These are phyloP conservation scores for Romanogobio albipinnatus DNA, from an alignment of 2,113 vertebrate species.

Conservation along the genomic window DNA sequence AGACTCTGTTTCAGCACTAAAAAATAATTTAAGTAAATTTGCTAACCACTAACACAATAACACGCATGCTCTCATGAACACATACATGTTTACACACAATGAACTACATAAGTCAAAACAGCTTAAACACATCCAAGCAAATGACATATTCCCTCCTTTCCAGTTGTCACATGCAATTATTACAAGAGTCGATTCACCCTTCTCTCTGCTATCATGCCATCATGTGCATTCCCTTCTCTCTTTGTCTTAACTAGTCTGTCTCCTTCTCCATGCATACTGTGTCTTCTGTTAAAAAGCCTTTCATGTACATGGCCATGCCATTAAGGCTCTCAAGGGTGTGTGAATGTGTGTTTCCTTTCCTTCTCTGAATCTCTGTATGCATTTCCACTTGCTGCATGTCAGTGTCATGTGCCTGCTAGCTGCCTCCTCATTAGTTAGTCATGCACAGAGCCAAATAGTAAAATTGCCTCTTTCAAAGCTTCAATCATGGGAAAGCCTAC, in stretches of 20 bases:
- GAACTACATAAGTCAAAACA: slow-evolving; percentile 3
- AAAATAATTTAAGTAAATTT: background rate
- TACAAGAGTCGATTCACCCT: background rate
- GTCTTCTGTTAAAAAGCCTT: background rate
- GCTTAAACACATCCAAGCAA: slow-evolving; percentile 14
- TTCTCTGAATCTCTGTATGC: background rate
- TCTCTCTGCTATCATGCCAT: slow-evolving; percentile 8
- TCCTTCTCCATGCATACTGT: background rate
- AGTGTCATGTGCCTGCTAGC: background rate
- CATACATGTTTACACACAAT: background rate
- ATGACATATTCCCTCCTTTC: slow-evolving; percentile 6
- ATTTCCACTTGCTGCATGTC: background rate
- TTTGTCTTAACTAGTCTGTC: background rate
- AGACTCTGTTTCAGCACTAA: background rate
- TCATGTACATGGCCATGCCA: background rate
- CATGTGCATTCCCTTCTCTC: background rate
- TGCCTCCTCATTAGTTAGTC: background rate
- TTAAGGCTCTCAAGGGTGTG: slow-evolving; percentile 10
- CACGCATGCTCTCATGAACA: background rate
- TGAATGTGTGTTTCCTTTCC: background rate
- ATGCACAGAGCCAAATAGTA: background rate
- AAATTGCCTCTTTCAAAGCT: background rate
- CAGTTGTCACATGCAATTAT: slow-evolving; percentile 46
- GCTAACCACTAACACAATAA: background rate
- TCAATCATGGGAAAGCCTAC: background rate